A percentile compares a stretch with the other conserved stretches of the same genome.
Conservation (phyloP, 1,140 invertebrate genomes). For the Aricia agestis region DNA sequence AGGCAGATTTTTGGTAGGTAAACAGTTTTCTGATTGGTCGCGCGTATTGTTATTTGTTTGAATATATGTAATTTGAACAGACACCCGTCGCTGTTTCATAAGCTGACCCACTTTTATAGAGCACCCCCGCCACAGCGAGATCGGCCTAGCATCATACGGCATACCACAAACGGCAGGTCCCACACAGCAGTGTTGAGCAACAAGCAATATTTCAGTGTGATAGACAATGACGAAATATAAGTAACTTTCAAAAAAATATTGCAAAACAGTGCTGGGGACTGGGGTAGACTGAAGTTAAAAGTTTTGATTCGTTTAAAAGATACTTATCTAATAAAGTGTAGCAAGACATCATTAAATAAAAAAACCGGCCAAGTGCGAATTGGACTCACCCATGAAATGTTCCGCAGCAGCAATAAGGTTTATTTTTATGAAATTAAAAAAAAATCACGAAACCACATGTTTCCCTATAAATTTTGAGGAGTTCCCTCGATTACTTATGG, state of each 20-base stretch:
- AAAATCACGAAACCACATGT: no score
- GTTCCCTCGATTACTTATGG: no score
- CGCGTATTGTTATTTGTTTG: neutral
- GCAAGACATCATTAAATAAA: no score
- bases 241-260: conserved; percentile 25
- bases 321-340: no score
- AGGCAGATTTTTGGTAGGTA: neutral
- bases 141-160: neutral
- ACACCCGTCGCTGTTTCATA: conserved; percentile 48
- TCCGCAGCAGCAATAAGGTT: no score
- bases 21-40: conserved; percentile 8
- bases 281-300: neutral
- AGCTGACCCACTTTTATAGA: conserved; percentile 42
- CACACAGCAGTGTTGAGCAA: conserved; percentile 22
- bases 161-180: conserved; percentile 4
- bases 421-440: no score
- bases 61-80: conserved; percentile 22
- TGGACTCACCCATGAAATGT: no score
- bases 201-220: conserved; percentile 22
- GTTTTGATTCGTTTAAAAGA: neutral
- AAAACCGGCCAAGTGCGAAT: no score
- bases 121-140: conserved; percentile 22
- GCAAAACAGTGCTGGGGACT: neutral
- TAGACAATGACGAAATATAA: conserved; percentile 20
- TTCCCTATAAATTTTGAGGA: no score